Percentiles rank a stretch among this genome's conserved stretches.
phyloP scores from a whole-genome alignment of 2,888 invertebrate genomes.

The Morpho achilles region DNA sequence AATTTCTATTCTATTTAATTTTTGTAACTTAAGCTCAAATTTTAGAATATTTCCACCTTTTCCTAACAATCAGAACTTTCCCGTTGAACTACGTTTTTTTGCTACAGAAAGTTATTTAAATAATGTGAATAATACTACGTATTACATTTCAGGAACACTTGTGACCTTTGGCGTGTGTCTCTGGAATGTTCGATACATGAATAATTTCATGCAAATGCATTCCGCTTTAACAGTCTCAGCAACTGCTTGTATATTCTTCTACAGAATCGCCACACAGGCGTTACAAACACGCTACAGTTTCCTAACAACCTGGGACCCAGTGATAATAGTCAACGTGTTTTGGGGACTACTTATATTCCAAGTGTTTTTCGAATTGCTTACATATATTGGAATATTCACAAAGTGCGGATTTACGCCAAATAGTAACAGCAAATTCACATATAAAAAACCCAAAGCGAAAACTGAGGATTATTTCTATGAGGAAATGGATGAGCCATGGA shows the following conservation, averaged over 20 bases:
- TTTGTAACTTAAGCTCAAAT: too few species aligned
- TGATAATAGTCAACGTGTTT: conserved; percentile 55
- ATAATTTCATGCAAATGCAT: conserved; percentile 55
- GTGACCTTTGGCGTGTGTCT: conserved; percentile 54
- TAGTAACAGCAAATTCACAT: conserved; percentile 47
- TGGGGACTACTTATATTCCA: conserved; percentile 54
- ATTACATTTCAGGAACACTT: conserved; percentile 47
- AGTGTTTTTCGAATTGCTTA: conserved; percentile 56
- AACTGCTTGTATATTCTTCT: conserved; percentile 45
- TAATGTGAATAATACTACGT: neutral
- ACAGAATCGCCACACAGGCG: conserved; percentile 44
- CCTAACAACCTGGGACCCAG: conserved; percentile 50
- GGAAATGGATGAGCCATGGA: conserved; percentile 58
- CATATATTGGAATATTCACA: conserved; percentile 52
- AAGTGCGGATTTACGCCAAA: conserved; percentile 37
- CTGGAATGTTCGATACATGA: conserved; percentile 53
- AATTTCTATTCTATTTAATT: too few species aligned
- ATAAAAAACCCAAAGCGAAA: conserved; percentile 61
- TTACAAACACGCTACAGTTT: conserved; percentile 40
- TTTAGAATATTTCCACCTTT: too few species aligned
- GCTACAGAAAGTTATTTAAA: too few species aligned
- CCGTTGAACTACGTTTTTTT: too few species aligned
- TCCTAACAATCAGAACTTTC: too few species aligned
- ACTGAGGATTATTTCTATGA: conserved; percentile 59
- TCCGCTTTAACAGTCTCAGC: conserved; percentile 48